These are phyloP conservation scores for Micrastur ruficollis DNA, from an alignment of 2,797 vertebrate species.

Conservation along the genomic window DNA sequence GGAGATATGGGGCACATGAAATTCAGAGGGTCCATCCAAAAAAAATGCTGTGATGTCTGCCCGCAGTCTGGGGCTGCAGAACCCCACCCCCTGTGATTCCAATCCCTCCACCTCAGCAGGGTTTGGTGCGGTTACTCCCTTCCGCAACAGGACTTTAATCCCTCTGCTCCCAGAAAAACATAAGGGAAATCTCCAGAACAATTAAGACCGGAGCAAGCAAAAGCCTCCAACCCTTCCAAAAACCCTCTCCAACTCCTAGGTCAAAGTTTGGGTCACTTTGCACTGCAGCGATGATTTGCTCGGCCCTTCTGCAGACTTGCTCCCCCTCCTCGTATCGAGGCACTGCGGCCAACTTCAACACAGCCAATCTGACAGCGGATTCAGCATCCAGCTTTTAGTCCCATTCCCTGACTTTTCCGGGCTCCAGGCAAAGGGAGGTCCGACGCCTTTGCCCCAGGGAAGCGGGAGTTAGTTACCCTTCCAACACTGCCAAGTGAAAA, in stretches of 20 bases:
- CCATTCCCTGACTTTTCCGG: background rate
- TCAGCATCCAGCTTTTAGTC: background rate
- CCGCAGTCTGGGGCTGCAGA: background rate
- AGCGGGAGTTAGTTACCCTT: background rate
- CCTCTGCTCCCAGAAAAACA: background rate
- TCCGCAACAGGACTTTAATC: background rate
- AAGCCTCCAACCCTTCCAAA: background rate
- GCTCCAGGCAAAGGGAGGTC: background rate
- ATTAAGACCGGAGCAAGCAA: background rate
- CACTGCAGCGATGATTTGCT: background rate
- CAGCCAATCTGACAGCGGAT: background rate
- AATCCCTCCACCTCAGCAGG: background rate
- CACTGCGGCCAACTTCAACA: background rate
- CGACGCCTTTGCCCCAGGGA: background rate
- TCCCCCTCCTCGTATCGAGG: accelerated
- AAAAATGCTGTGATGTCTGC: background rate
- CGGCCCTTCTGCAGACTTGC: background rate
- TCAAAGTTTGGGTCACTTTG: background rate
- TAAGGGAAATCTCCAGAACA: background rate
- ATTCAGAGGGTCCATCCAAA: background rate
- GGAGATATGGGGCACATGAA: background rate
- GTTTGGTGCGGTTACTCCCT: background rate
- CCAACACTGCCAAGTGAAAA: background rate
- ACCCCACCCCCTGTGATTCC: accelerated
- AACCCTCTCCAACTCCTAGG: background rate